These are phyloP conservation scores for Magallana nippona DNA, from an alignment of 2,888 invertebrate species.

Conservation along the genomic window DNA sequence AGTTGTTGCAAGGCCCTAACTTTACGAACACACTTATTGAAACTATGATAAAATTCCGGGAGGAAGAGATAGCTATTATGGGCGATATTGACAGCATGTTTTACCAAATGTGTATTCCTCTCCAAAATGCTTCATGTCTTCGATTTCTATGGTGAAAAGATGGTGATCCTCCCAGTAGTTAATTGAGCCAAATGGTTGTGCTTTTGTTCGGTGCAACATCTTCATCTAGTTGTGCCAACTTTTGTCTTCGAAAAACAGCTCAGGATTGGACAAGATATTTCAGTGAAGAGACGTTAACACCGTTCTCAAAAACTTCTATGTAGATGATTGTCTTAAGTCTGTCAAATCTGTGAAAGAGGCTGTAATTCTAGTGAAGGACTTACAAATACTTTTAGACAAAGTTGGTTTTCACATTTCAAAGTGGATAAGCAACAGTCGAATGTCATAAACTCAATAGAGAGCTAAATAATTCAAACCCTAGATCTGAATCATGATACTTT, in stretches of 20 bases:
- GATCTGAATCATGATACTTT: constrained; percentile 7
- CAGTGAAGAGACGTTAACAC: not conserved
- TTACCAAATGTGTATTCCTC: constrained; percentile 45
- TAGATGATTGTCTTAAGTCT: constrained; percentile 43
- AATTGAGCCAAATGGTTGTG: constrained; percentile 49
- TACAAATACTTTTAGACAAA: not conserved
- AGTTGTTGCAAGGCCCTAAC: no score
- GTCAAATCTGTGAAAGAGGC: not conserved
- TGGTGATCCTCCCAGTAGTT: constrained; percentile 46
- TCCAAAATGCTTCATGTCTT: constrained; percentile 47
- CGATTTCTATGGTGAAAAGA: constrained; percentile 53
- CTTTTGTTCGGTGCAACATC: constrained; percentile 56
- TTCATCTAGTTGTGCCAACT: constrained; percentile 48
- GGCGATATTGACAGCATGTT: constrained; percentile 56
- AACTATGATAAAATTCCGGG: constrained; percentile 54
- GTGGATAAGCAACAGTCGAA: constrained; percentile 37
- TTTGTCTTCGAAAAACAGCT: not conserved
- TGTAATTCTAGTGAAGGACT: not conserved
- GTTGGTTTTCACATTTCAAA: constrained; percentile 41
- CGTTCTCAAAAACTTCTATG: constrained; percentile 49
- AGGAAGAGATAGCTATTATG: constrained; percentile 54
- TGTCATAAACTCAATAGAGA: constrained; percentile 26
- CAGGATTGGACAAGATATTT: not conserved
- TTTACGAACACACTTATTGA: constrained; percentile 39
- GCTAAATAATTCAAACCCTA: constrained; percentile 35